Evolutionary conservation across 2,113 vertebrate genomes (phyloP).

Genomic region (Tricholaema leucomelas): DNA sequence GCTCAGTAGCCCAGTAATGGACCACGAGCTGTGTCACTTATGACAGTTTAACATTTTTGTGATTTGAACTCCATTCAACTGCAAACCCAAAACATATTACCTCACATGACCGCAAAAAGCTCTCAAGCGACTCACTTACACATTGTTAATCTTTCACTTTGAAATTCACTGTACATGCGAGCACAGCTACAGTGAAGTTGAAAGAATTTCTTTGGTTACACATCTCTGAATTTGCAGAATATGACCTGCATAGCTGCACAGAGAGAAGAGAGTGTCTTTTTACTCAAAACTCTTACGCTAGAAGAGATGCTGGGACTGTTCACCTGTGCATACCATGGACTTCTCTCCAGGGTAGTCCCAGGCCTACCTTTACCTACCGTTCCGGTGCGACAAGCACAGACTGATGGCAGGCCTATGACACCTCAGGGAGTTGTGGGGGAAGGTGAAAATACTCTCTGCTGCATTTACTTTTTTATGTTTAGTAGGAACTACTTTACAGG

Average conservation of each 20-base stretch:
- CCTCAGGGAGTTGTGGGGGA: background rate
- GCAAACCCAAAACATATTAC: background rate
- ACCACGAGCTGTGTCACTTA: background rate
- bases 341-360: background rate
- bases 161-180: background rate
- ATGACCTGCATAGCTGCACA: background rate
- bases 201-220: background rate
- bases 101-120: background rate
- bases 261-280: background rate
- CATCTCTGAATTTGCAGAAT: background rate
- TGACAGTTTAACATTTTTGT: background rate
- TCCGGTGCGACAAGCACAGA: background rate
- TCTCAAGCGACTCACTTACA: background rate
- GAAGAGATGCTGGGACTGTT: background rate
- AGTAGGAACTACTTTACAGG: background rate
- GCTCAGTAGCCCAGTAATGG: background rate
- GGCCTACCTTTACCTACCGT: background rate
- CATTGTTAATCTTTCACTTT: background rate
- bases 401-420: background rate
- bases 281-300: background rate
- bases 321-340: background rate
- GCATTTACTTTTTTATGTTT: background rate
- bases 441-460: background rate
- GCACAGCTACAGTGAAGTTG: background rate
- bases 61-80: background rate